Evolutionary conservation across 2,113 vertebrate genomes (phyloP).

Genomic region (Gymnobelideus leadbeateri): DNA sequence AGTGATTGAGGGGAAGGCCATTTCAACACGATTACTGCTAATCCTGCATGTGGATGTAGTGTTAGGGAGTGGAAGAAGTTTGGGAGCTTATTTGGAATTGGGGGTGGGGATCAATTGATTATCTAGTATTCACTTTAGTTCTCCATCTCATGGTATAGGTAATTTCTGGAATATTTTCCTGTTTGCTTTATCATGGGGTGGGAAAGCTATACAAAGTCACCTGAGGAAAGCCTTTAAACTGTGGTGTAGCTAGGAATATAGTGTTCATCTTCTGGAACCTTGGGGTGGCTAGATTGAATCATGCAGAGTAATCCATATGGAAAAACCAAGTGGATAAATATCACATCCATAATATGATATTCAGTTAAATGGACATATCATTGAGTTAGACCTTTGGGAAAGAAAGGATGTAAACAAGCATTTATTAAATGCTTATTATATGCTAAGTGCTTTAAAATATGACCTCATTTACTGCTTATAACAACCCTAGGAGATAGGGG

Average conservation of each 20-base stretch:
- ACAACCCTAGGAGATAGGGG: neutral
- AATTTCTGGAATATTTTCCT: neutral
- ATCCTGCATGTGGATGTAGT: neutral
- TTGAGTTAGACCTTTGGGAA: neutral
- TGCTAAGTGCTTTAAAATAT: neutral
- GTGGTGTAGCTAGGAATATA: neutral
- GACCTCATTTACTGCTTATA: neutral
- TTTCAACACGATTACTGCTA: neutral
- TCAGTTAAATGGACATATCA: neutral
- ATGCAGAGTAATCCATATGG: neutral
- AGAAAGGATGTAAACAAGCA: neutral
- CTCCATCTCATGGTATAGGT: neutral
- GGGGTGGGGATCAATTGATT: neutral
- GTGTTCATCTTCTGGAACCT: neutral
- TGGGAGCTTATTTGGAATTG: neutral
- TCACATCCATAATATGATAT: neutral
- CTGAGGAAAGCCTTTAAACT: neutral
- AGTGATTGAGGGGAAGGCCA: neutral
- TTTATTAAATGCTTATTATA: neutral
- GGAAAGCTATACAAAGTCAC: neutral
- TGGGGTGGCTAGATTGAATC: neutral
- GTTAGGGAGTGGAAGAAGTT: neutral
- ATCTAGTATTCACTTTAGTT: neutral
- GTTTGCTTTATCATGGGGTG: neutral
- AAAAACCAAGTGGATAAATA: neutral